Evolutionary conservation across 2,113 vertebrate species (phyloP).

Genomic region (Eupsittula cactorum): DNA sequence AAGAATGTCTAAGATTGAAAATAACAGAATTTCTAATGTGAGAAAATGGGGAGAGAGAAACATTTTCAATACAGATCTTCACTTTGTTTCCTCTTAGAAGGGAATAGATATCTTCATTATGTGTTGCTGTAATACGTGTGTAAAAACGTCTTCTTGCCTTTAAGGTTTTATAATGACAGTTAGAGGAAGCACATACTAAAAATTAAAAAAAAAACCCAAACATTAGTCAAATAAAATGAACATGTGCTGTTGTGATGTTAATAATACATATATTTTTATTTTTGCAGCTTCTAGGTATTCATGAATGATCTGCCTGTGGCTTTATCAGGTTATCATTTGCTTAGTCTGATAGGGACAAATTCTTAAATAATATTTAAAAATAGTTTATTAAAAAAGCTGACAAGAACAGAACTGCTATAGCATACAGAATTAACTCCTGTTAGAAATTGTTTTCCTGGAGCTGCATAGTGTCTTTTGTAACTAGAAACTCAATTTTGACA

Average conservation of each 20-base stretch:
- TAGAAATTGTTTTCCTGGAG: neutral
- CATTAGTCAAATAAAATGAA: neutral
- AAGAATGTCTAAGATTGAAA: neutral
- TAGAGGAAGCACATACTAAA: neutral
- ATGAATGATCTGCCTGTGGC: neutral
- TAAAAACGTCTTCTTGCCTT: neutral
- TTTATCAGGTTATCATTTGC: neutral
- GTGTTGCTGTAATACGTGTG: neutral
- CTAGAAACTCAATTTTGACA: neutral
- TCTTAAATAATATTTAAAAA: constrained; percentile 28
- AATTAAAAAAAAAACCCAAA: neutral
- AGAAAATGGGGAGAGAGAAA: neutral
- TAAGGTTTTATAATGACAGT: neutral
- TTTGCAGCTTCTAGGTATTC: neutral
- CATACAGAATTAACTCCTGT: neutral
- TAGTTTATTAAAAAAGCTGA: constrained; percentile 3
- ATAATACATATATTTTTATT: neutral
- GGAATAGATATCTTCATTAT: neutral
- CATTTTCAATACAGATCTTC: neutral
- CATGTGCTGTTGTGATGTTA: neutral
- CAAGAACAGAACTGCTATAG: neutral
- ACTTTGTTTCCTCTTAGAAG: neutral
- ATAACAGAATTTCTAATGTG: neutral
- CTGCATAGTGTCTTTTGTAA: constrained; percentile 26
- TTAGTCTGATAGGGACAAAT: neutral